phyloP scores from a whole-genome alignment of 2,797 vertebrate species.

The Ambastaia sidthimunki region DNA sequence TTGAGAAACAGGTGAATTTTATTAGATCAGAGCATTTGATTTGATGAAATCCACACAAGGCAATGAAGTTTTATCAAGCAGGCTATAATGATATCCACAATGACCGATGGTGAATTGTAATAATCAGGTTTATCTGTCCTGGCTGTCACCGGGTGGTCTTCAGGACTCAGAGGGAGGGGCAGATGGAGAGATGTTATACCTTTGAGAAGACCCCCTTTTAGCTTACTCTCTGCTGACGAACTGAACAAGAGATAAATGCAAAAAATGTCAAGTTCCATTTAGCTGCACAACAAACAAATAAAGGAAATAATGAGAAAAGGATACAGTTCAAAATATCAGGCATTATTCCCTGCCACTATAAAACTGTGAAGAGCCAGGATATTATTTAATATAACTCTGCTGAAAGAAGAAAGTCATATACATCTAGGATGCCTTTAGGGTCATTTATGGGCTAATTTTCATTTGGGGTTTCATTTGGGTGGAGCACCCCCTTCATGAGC shows the following conservation, averaged over 20 bases:
- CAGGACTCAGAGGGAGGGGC: not conserved
- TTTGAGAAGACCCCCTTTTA: conserved; percentile 61
- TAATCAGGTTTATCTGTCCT: conserved; percentile 33
- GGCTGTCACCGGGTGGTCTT: conserved; percentile 3
- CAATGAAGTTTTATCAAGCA: conserved; percentile 39
- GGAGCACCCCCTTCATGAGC: not conserved
- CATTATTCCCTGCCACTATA: too few species aligned
- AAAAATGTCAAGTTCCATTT: not conserved
- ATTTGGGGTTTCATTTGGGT: too few species aligned
- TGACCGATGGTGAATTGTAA: conserved; percentile 39
- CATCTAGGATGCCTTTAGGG: too few species aligned
- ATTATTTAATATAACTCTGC: too few species aligned
- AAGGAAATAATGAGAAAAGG: not conserved
- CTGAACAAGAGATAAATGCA: conserved; percentile 61
- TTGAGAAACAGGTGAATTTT: conserved; percentile 69
- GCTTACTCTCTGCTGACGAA: conserved; percentile 83
- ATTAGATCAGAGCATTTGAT: conserved; percentile 61
- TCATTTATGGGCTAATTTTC: too few species aligned
- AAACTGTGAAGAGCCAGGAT: too few species aligned
- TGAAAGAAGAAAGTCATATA: too few species aligned
- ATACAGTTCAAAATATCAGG: too few species aligned
- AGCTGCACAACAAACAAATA: not conserved
- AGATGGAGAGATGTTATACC: conserved; percentile 10
- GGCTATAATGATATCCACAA: conserved; percentile 58
- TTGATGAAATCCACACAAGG: conserved; percentile 71